phyloP scores from a whole-genome alignment of 2,888 invertebrate genomes.

The Branchellion lobata region DNA sequence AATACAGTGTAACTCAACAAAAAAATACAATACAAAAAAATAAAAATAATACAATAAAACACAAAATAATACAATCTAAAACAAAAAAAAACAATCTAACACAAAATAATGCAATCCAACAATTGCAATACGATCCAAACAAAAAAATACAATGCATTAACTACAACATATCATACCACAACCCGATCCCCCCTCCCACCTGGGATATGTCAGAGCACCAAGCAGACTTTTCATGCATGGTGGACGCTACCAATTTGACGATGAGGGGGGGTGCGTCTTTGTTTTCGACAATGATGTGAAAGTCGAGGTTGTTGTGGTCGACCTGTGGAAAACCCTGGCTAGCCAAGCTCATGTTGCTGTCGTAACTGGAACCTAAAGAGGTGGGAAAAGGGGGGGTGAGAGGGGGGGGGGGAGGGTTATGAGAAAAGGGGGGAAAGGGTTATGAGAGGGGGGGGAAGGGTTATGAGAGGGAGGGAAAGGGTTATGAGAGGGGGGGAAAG shows the following conservation, averaged over 20 bases:
- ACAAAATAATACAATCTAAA: too few relatives aligned
- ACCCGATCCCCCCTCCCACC: slow-evolving; percentile 61
- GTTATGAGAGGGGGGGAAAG: background rate
- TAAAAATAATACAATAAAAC: too few relatives aligned
- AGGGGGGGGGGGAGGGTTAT: background rate
- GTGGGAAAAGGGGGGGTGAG: background rate
- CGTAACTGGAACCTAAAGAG: slow-evolving; percentile 57
- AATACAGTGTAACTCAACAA: too few relatives aligned
- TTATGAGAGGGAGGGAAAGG: background rate
- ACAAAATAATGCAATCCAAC: too few relatives aligned
- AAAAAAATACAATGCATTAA: too few relatives aligned
- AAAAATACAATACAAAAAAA: too few relatives aligned
- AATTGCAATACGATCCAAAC: too few relatives aligned
- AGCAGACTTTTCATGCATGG: slow-evolving; percentile 83
- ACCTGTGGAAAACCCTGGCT: slow-evolving; percentile 54
- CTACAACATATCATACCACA: too few relatives aligned
- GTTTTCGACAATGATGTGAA: slow-evolving; percentile 72
- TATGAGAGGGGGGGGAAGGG: background rate
- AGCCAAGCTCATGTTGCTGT: slow-evolving; percentile 57
- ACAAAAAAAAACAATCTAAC: too few relatives aligned
- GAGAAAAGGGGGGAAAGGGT: background rate
- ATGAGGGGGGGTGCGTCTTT: slow-evolving; percentile 71
- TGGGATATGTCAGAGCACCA: slow-evolving; percentile 91
- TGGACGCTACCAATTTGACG: slow-evolving; percentile 71
- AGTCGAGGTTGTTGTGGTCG: slow-evolving; percentile 70